These are phyloP conservation scores for Lerema accius DNA, from an alignment of 1,140 invertebrate species.

Conservation along the genomic window DNA sequence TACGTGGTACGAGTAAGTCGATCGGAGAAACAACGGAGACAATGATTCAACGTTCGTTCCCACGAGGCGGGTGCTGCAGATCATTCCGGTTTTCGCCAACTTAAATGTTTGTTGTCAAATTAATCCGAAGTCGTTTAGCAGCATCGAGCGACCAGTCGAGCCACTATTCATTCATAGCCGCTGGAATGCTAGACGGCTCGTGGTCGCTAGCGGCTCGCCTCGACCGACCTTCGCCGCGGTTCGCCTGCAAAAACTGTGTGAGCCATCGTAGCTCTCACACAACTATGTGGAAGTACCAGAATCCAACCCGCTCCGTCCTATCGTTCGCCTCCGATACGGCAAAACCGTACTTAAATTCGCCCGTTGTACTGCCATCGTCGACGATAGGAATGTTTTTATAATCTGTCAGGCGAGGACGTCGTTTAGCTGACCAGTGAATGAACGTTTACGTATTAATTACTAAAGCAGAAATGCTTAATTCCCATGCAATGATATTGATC, in stretches of 20 bases:
- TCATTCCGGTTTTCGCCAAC: slow-evolving; percentile 77
- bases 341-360: slow-evolving; percentile 52
- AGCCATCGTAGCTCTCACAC: slow-evolving; percentile 52
- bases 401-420: slow-evolving; percentile 35
- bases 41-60: slow-evolving; percentile 71
- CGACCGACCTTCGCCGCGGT: slow-evolving; percentile 69
- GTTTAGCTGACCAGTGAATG: slow-evolving; percentile 40
- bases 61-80: slow-evolving; percentile 69
- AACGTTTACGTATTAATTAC: slow-evolving; percentile 54
- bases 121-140: slow-evolving; percentile 77
- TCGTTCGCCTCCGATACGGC: slow-evolving; percentile 48
- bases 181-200: slow-evolving; percentile 75
- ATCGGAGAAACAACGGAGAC: slow-evolving; percentile 63
- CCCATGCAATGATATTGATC: slow-evolving; percentile 26
- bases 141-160: slow-evolving; percentile 66
- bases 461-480: slow-evolving; percentile 37
- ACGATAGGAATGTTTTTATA: slow-evolving; percentile 42
- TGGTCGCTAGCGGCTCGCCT: slow-evolving; percentile 69
- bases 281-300: slow-evolving; percentile 65
- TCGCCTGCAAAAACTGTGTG: slow-evolving; percentile 70
- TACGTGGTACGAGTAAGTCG: slow-evolving; percentile 55
- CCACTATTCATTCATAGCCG: slow-evolving; percentile 80
- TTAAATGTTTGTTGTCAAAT: slow-evolving; percentile 81
- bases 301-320: slow-evolving; percentile 46
- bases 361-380: slow-evolving; percentile 34